These are phyloP conservation scores for Trogon surrucura DNA, from an alignment of 2,113 vertebrate genomes.

Conservation along the genomic window DNA sequence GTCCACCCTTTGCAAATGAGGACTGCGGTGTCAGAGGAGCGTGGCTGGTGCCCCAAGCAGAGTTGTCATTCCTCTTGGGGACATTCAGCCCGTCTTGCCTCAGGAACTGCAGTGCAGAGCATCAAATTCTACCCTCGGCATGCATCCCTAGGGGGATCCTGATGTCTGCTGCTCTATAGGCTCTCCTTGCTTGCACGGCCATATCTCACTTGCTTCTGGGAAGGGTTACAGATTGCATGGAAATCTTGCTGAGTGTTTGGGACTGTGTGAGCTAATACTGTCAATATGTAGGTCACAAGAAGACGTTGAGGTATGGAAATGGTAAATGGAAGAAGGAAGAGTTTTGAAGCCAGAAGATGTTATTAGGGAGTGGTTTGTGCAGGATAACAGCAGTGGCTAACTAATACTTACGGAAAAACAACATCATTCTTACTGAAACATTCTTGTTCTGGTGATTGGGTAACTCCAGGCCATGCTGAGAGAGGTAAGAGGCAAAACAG, in stretches of 20 bases:
- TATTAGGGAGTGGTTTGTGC: not conserved
- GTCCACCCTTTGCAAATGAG: not conserved
- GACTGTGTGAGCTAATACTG: fast-evolving
- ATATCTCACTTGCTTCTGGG: not conserved
- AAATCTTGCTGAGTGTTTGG: not conserved
- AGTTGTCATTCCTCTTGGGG: not conserved
- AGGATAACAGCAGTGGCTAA: not conserved
- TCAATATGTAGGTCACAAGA: not conserved
- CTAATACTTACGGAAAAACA: not conserved
- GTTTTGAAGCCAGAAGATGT: not conserved
- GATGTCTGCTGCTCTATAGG: not conserved
- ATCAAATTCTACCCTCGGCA: fast-evolving
- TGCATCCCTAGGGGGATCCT: not conserved
- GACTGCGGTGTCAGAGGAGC: fast-evolving
- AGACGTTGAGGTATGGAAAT: not conserved
- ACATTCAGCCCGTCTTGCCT: not conserved
- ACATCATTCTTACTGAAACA: not conserved
- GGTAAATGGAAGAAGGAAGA: not conserved
- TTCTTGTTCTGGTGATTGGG: not conserved
- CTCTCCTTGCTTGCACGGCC: not conserved
- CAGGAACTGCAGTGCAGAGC: not conserved
- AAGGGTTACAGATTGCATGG: not conserved
- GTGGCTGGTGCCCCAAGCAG: fast-evolving
- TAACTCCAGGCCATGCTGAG: not conserved
- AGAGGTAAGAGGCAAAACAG: not conserved